Base-by-base conservation (phyloP, 2,113 vertebrate species). In the Percina caprodes region DNA sequence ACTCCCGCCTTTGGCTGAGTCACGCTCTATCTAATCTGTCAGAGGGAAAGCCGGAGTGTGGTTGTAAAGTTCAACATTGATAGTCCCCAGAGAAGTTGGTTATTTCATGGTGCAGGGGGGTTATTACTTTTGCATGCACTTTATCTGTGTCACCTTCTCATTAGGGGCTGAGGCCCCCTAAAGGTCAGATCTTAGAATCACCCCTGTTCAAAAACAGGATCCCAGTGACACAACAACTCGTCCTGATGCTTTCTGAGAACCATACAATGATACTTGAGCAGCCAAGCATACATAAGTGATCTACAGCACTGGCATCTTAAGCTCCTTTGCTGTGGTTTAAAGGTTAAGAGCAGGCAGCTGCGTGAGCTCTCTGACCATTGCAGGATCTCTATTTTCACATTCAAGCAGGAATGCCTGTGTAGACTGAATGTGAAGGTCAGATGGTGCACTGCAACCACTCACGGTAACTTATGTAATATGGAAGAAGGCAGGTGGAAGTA, bases 291-390 rank as follows among this genome's bases (percentile, higher is more conserved):
- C 23, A 73, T 5, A 6, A 24, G n/a, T 56, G 12, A 73, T 62
- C 18, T 14, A 11, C n/a, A 80, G 49, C 30, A 9, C 3, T 56
- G 48, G 24, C 68, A 1, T 77, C 55, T 69, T 56, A 23, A 5
- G 45, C 48, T 60, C 23, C 46, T 68, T 62, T 18, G 1, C 30
- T 51, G 19, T n/a, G 45, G 88, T 84, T 86, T 69, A 88, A 79
- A 92, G 88, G 75, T 86, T 39, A 69, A 46, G 39, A 74, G 24
- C 66, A 46, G 13, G 61, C 54, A 42, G 75, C 72, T 71, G 59
- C 4, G 12, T 71, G 62, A 6, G 48, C 61, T 70, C 46, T 56
- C 49, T 48, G 71, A 79, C 30, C 12, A 5, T 6, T 56, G 35
- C 59, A 68, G 45, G 15, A 42, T 72, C 51, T 49, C 42, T 67